Conservation (phyloP, 2,888 invertebrate genomes). For the Embidobia sp. region DNA sequence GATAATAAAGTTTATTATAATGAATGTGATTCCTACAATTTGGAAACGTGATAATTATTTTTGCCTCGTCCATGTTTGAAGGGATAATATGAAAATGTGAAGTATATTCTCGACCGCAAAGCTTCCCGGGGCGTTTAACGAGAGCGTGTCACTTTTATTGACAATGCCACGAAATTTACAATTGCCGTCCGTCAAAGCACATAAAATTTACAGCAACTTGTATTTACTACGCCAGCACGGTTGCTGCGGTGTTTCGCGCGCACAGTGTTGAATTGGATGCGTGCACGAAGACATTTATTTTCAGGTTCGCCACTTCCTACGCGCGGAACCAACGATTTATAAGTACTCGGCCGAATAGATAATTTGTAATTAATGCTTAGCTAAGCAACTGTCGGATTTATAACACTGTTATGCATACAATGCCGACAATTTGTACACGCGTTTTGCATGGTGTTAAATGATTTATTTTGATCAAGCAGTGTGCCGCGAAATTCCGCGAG, state of each 20-base stretch:
- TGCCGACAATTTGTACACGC: constrained; percentile 48
- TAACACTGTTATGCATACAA: constrained; percentile 58
- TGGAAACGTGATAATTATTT: too few relatives aligned
- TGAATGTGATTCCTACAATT: too few relatives aligned
- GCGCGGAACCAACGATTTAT: constrained; percentile 51
- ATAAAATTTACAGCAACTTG: constrained; percentile 57
- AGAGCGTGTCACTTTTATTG: constrained; percentile 58
- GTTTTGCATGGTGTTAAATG: constrained; percentile 38
- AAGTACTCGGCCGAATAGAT: constrained; percentile 45
- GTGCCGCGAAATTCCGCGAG: constrained; percentile 28
- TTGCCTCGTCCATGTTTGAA: too few relatives aligned
- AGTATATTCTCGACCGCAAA: constrained; percentile 21
- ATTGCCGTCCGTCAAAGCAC: constrained; percentile 56
- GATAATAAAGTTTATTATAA: too few relatives aligned
- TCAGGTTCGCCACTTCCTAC: constrained; percentile 62
- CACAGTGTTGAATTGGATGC: constrained; percentile 52
- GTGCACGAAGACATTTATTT: constrained; percentile 64
- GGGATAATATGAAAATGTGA: too few relatives aligned
- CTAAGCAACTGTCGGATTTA: constrained; percentile 56
- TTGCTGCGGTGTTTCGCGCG: constrained; percentile 38
- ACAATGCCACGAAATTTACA: constrained; percentile 57
- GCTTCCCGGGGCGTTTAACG: constrained; percentile 29
- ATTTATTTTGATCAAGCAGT: constrained; percentile 25
- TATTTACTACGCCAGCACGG: constrained; percentile 24
- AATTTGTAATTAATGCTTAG: constrained; percentile 63